Percentiles rank a stretch among this genome's conserved stretches.
phyloP scores from a whole-genome alignment of 2,888 invertebrate genomes.

The Dryomyza anilis region DNA sequence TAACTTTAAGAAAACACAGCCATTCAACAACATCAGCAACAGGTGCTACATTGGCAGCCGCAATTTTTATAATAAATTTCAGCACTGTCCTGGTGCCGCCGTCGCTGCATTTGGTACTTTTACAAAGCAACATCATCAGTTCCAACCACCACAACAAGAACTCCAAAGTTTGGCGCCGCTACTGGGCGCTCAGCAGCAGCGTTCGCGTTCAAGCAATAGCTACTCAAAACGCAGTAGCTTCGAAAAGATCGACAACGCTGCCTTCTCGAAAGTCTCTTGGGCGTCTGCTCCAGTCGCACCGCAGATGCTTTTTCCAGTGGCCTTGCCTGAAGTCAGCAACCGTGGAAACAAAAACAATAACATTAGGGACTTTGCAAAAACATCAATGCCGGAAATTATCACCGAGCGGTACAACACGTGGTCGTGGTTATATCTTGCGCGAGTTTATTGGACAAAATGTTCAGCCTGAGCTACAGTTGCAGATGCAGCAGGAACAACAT shows the following conservation, averaged over 20 bases:
- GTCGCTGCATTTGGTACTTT: no score
- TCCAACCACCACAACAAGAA: no score
- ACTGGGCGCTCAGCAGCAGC: neutral
- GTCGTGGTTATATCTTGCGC: neutral
- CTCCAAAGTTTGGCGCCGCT: no score
- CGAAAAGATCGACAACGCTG: neutral
- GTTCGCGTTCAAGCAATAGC: no score
- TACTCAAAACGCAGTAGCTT: neutral
- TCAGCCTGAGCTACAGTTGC: neutral
- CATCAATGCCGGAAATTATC: neutral
- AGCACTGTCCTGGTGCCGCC: conserved; percentile 28
- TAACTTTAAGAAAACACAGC: neutral
- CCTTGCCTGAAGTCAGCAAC: neutral
- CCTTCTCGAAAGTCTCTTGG: neutral
- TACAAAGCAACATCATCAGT: no score
- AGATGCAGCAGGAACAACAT: neutral
- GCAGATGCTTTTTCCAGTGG: neutral
- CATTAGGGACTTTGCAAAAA: neutral
- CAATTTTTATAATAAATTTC: conserved; percentile 28
- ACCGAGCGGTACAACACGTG: neutral
- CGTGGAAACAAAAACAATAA: no score
- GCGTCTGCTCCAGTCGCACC: neutral
- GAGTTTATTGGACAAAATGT: neutral
- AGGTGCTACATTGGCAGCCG: neutral
- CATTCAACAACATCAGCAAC: neutral